Percentiles rank a stretch among this genome's conserved stretches.
Evolutionary conservation across 2,888 invertebrate genomes (phyloP).

Genomic region (Megaustenia siamemsis): DNA sequence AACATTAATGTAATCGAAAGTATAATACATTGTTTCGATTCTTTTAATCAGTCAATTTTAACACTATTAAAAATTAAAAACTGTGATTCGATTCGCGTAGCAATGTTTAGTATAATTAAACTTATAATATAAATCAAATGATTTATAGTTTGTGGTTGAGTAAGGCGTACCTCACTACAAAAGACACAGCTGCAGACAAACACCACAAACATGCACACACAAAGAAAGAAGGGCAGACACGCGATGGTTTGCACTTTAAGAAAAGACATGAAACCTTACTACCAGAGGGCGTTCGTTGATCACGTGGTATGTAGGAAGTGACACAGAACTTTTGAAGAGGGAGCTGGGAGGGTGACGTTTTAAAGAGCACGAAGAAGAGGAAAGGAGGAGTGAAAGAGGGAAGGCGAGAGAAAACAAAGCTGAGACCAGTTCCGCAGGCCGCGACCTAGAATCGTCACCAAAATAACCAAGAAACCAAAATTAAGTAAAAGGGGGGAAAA

Average conservation of each 20-base stretch:
- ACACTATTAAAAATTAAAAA: too few relatives aligned
- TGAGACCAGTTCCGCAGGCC: neutral
- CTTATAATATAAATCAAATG: too few relatives aligned
- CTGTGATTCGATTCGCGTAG: too few relatives aligned
- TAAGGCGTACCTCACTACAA: too few relatives aligned
- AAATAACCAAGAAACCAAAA: slow-evolving; percentile 14
- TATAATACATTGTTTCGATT: neutral
- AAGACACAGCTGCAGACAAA: too few relatives aligned
- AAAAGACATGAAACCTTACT: neutral
- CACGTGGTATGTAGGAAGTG: neutral
- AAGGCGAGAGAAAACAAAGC: neutral
- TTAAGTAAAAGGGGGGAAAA: neutral
- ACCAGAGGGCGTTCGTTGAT: neutral
- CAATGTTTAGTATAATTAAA: too few relatives aligned
- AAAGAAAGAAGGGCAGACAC: neutral
- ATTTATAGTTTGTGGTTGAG: too few relatives aligned
- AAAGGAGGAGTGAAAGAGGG: neutral
- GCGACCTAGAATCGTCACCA: neutral
- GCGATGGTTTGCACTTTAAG: neutral
- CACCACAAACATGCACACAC: neutral
- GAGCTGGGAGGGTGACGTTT: neutral
- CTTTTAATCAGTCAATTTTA: too few relatives aligned
- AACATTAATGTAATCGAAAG: too few relatives aligned
- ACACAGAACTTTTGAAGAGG: neutral
- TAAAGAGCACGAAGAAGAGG: neutral